These are phyloP conservation scores for Nyctalus aviator DNA, from an alignment of 2,797 vertebrate species.

Conservation along the genomic window DNA sequence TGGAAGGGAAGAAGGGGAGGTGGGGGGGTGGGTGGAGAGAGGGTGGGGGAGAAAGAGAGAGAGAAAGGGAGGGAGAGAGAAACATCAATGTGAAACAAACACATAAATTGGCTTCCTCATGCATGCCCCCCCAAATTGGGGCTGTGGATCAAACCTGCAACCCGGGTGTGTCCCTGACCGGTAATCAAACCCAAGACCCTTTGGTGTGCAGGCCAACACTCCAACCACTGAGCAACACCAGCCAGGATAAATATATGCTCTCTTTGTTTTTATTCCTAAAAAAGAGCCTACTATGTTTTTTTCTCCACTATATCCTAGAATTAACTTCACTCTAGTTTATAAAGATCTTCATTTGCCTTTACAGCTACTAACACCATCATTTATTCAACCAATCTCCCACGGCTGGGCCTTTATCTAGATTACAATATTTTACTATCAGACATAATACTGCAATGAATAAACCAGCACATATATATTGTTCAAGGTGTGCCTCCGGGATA, in stretches of 20 bases:
- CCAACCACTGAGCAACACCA: too few relatives aligned
- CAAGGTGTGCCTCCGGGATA: background rate
- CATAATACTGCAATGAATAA: background rate
- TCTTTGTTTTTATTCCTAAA: background rate
- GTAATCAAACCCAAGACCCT: too few relatives aligned
- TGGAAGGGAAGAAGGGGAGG: too few relatives aligned
- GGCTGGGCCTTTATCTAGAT: background rate
- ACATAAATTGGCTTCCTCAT: too few relatives aligned
- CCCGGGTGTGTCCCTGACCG: too few relatives aligned
- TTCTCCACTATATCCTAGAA: background rate
- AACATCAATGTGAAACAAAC: too few relatives aligned
- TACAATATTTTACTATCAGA: background rate
- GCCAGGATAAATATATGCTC: background rate
- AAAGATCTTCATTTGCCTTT: background rate
- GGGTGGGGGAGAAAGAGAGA: too few relatives aligned
- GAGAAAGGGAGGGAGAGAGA: too few relatives aligned
- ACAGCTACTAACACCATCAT: background rate
- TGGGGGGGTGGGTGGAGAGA: accelerated
- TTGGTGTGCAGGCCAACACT: too few relatives aligned
- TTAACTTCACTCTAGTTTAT: background rate
- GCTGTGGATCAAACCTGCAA: too few relatives aligned
- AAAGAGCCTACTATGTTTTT: background rate
- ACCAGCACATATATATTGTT: background rate
- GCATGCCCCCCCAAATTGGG: too few relatives aligned
- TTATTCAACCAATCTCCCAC: background rate